phyloP scores from a whole-genome alignment of 2,888 invertebrate species.

The Odontomyia ornata region DNA sequence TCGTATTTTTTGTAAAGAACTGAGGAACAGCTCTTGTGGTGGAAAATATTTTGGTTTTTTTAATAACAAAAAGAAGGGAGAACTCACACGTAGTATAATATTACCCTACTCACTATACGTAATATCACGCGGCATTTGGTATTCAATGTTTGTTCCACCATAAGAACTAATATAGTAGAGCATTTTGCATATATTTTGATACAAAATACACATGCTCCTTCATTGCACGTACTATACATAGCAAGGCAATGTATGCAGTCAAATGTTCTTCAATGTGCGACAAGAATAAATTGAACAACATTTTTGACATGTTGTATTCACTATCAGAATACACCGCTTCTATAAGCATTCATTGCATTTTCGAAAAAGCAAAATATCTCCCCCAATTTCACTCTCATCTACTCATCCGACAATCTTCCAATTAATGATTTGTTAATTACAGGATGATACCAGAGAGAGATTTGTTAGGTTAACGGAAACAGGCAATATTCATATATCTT shows the following conservation, averaged over 20 bases:
- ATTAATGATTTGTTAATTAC: conserved; percentile 28
- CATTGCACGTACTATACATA: conserved; percentile 13
- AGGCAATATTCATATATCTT: not conserved
- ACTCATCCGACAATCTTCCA: conserved; percentile 7
- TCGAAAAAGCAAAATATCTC: not conserved
- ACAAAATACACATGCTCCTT: not conserved
- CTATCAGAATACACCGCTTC: too few relatives aligned
- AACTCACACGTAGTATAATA: not conserved
- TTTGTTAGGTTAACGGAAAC: not conserved
- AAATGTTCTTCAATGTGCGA: conserved; percentile 5
- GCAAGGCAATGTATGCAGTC: not conserved
- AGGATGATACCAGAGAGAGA: not conserved
- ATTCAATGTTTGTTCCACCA: not conserved
- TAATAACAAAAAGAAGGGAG: not conserved
- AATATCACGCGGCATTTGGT: not conserved
- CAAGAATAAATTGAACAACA: not conserved
- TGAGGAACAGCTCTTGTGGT: too few relatives aligned
- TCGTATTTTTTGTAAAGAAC: too few relatives aligned
- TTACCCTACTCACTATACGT: too few relatives aligned
- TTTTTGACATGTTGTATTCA: too few relatives aligned
- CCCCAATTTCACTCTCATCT: not conserved
- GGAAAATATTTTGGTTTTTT: not conserved
- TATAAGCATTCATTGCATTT: not conserved
- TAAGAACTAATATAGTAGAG: not conserved
- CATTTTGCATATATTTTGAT: conserved; percentile 19